Percentiles rank a stretch among this genome's conserved stretches.
Conservation (phyloP, 2,113 vertebrate genomes). For the Pelecanus crispus region DNA sequence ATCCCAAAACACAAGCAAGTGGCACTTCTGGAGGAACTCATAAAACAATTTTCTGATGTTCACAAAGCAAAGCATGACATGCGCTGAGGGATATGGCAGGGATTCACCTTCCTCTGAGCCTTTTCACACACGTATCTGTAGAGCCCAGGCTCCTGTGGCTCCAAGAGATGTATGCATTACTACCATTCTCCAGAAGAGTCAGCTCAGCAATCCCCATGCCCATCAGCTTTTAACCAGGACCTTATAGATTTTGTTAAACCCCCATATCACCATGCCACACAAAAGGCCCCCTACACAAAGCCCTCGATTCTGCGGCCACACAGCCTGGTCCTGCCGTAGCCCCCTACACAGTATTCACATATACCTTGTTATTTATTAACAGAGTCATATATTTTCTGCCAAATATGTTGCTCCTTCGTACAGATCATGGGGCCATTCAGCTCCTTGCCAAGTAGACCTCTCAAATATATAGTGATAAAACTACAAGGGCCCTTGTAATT, state of each 20-base stretch:
- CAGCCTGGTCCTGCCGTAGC: neutral
- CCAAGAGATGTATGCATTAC: neutral
- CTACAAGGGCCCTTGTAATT: neutral
- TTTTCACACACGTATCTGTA: fast-evolving
- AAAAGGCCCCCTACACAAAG: neutral
- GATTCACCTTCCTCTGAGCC: neutral
- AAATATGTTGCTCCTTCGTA: neutral
- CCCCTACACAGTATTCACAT: neutral
- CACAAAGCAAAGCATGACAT: neutral
- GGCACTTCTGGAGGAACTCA: neutral
- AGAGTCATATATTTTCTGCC: neutral
- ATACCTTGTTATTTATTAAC: neutral
- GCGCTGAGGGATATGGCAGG: neutral
- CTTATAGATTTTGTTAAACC: neutral
- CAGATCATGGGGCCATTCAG: neutral
- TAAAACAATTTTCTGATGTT: neutral
- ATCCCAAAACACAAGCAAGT: neutral
- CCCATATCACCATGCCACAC: neutral
- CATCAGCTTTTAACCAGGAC: neutral
- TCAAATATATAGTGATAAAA: neutral
- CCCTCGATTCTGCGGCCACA: neutral
- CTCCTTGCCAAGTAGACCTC: neutral
- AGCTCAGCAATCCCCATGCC: neutral
- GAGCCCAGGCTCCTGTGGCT: neutral
- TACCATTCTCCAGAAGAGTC: neutral